These are phyloP conservation scores for Arctopsyche grandis DNA, from an alignment of 1,140 invertebrate species.

Conservation along the genomic window DNA sequence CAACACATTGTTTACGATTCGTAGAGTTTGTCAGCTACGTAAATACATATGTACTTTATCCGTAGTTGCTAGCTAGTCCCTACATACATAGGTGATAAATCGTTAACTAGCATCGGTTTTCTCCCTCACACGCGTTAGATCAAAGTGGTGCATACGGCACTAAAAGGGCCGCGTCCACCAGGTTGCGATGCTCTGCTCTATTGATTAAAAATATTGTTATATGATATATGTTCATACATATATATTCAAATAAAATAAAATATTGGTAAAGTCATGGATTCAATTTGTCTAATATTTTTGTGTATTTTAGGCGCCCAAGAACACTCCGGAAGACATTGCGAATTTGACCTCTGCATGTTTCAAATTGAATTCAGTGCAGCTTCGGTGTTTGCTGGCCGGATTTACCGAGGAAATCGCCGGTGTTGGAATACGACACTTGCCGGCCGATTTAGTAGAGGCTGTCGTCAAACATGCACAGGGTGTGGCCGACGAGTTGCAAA, in stretches of 20 bases:
- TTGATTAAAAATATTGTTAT: no score
- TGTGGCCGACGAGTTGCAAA: constrained; percentile 90
- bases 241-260: no score
- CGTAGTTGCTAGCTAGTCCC: no score
- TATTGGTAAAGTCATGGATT: no score
- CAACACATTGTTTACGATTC: no score
- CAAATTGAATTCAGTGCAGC: constrained; percentile 96
- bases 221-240: no score
- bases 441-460: constrained; percentile 70
- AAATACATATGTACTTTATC: background rate
- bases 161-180: no score
- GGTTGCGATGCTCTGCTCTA: no score
- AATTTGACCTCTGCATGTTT: constrained; percentile 94
- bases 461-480: constrained; percentile 85
- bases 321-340: constrained; percentile 89
- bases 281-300: background rate
- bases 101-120: no score
- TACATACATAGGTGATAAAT: no score
- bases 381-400: constrained; percentile 82
- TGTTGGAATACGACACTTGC: constrained; percentile 62
- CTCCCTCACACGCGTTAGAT: no score
- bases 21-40: background rate
- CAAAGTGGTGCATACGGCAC: no score
- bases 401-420: constrained; percentile 56
- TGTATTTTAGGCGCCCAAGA: constrained; percentile 78